Base-by-base conservation (phyloP, 2,797 vertebrate genomes). In the Serranus cabrilla region DNA sequence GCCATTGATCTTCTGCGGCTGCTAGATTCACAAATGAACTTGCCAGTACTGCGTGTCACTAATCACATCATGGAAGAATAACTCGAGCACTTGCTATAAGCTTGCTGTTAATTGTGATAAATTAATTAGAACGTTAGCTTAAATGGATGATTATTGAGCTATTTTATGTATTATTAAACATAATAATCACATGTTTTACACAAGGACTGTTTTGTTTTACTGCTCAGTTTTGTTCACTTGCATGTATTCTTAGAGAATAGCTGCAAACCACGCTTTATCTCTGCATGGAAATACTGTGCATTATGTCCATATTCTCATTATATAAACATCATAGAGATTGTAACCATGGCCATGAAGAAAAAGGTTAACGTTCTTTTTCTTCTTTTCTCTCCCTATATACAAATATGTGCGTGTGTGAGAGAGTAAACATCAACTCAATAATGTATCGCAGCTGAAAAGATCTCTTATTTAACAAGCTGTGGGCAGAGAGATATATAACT, bases 111-210 rank as follows among this genome's bases (percentile, higher is more conserved):
- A 81, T 61, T 82, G 66, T 84, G 82, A 86, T 71, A 82, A 78
- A 87, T 84, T 56, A 17, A 82, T 83, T 55, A 56, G 59, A 64
- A 55, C 9, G 37, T 66, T 39, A 63, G 17, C 46, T 57, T 50
- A 75, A 87, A 82, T 64, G 18, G 64, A 80, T 73, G 57, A 76
- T 83, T 81, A 84, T 78, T 73, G 59, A 74, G 70, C 57, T 77
- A 60, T 75, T 73, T 71, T 74, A 76, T 84, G 62, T 80, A 61
- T 74, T 80, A 86, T 82, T 82, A 75, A 81, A 70, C 67, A 70
- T 64, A 65, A 67, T 71, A 62, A 77, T 54, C 31, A 43, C 20
- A 11, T 67, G 27, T 67, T 61, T 73, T 16, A 61, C 34, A 59
- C 46, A 14, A 12, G 56, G 57, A 37, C 17, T 72, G 25, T 66